phyloP scores from a whole-genome alignment of 2,113 vertebrate species.

The Forbesichthys agassizii region DNA sequence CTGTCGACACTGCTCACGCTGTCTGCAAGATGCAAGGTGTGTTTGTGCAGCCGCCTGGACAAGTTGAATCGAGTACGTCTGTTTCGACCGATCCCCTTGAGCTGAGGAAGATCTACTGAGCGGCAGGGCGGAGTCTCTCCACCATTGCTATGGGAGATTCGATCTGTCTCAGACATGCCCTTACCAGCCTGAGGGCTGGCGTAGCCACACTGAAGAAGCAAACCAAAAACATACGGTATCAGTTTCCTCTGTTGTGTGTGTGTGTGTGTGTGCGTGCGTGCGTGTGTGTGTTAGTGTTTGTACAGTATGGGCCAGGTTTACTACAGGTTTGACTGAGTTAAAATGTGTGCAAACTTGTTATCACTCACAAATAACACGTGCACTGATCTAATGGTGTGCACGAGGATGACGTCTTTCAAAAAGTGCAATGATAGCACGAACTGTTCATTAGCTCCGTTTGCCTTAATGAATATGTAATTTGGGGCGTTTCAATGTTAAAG shows the following conservation, averaged over 20 bases:
- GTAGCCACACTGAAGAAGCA: conserved; percentile 25
- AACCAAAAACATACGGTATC: not conserved
- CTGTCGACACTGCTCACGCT: conserved; percentile 90
- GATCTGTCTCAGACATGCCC: conserved; percentile 21
- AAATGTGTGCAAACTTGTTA: too few relatives aligned
- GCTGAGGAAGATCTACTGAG: conserved; percentile 75
- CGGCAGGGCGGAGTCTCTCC: conserved; percentile 47
- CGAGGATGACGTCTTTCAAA: too few relatives aligned
- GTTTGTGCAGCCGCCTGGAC: conserved; percentile 85
- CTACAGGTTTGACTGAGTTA: too few relatives aligned
- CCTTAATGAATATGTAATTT: too few relatives aligned
- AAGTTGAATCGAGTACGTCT: conserved; percentile 86
- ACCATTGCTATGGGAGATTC: conserved; percentile 46
- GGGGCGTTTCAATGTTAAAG: too few relatives aligned
- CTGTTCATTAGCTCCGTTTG: too few relatives aligned
- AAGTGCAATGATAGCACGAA: too few relatives aligned
- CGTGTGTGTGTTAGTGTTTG: not conserved
- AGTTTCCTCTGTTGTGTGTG: not conserved
- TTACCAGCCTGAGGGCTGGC: conserved; percentile 32
- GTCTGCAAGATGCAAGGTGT: conserved; percentile 79
- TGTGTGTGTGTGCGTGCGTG: too few relatives aligned
- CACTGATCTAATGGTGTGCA: too few relatives aligned
- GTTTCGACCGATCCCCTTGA: conserved; percentile 85
- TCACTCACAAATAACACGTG: too few relatives aligned
- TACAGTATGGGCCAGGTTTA: too few relatives aligned